A percentile compares a stretch with the other conserved stretches of the same genome.
phyloP scores from a whole-genome alignment of 2,113 vertebrate genomes.

The Macquaria ambigua region DNA sequence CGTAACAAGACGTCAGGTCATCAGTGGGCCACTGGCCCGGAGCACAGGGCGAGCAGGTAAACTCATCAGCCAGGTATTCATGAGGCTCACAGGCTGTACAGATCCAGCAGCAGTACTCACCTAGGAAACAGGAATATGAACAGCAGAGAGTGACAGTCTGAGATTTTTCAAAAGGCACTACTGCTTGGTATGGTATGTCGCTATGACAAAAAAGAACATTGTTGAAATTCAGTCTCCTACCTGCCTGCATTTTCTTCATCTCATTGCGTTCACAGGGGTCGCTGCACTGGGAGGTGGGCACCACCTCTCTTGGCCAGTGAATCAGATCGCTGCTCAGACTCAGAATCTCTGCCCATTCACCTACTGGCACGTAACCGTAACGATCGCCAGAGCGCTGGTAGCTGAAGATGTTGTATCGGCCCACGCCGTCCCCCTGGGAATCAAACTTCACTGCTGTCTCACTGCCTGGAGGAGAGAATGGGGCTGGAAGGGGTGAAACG shows the following conservation, averaged over 20 bases:
- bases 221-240: conserved; percentile 71
- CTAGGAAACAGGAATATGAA: conserved; percentile 61
- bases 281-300: conserved; percentile 96
- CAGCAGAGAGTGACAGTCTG: conserved; percentile 34
- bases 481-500: conserved; percentile 84
- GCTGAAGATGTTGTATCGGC: conserved; percentile 97
- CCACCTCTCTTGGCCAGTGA: conserved; percentile 90
- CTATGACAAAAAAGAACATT: conserved; percentile 20
- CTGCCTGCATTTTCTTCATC: conserved; percentile 99
- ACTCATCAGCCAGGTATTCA: conserved; percentile 96
- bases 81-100: conserved; percentile 96
- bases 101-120: conserved; percentile 99
- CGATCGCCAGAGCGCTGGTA: conserved; percentile 90
- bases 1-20: conserved; percentile 92
- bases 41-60: conserved; percentile 94
- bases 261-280: conserved; percentile 97
- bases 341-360: conserved; percentile 95
- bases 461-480: conserved; percentile 89
- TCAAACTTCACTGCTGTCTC: conserved; percentile 97
- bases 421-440: conserved; percentile 93
- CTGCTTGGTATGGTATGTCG: not conserved
- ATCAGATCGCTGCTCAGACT: conserved; percentile 90
- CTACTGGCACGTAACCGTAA: conserved; percentile 93
- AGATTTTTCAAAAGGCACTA: conserved; percentile 39
- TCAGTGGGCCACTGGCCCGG: conserved; percentile 94